Base-by-base conservation (phyloP, 2,888 invertebrate species). In the Aquatica leii region DNA sequence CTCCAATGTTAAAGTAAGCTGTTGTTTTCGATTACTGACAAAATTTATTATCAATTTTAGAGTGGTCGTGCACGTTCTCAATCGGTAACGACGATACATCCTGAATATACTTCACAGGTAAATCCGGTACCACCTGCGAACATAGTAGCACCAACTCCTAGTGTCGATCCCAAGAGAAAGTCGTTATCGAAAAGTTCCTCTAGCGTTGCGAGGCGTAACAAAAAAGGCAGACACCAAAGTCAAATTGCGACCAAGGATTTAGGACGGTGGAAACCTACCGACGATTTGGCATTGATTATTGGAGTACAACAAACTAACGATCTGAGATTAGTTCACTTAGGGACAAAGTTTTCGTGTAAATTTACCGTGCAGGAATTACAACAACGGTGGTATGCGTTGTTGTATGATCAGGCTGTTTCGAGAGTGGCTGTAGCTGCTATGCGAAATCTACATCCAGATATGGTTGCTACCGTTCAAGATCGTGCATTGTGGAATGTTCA, bases 181-280 rank as follows among this genome's bases (percentile, higher is more conserved):
- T 75, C 84, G 8, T 77, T 84, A 0, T 67, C 77, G 11, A 76
- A 79, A 71, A 79, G 83, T 0, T 66, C 74, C 8, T 82, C 81
- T 54, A 72, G 69, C 41, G 70, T 81, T 8, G 82, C 82, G 3
- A 83, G 85, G 48, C 84, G 85, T 66, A 82, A 83, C 48, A 85
- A 86, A 54, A 88, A 88, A 67, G 88, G 88, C 70, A 86, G 88
- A 49, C 89, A 89, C 67, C 83, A 88, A 6, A 89, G 87, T 77
- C 88, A 89, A 55, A 81, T 91, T 69, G 88, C 91, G 3, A 90
- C 92, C 1, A 92, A 94, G 82, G 94, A 94, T 82, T 84, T 94
- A 48, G 97, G 97, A 0, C 86, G 96, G 57, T 99, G 98, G 98
- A 97, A 98, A 78, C 97, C 98, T 1, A 92, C 94, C 17, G 99